These are phyloP conservation scores for Electrophaes corylata DNA, from an alignment of 2,888 invertebrate species.

Conservation along the genomic window DNA sequence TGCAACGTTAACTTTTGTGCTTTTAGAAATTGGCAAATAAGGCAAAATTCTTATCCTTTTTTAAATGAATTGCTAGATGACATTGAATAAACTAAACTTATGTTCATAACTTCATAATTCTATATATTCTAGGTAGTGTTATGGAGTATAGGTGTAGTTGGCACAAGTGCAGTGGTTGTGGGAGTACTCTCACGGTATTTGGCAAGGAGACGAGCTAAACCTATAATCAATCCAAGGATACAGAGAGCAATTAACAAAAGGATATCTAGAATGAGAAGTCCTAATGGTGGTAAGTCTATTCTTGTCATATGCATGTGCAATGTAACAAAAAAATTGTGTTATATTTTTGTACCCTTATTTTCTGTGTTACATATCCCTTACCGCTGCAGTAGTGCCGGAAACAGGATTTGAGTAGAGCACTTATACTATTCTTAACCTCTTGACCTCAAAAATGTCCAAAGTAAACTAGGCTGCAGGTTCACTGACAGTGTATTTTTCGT, in stretches of 20 bases:
- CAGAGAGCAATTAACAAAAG: conserved; percentile 84
- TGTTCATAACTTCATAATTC: neutral
- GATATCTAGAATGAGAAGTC: conserved; percentile 87
- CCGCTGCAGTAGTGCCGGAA: no score
- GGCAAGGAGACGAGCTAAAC: conserved; percentile 87
- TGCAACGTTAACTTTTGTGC: neutral
- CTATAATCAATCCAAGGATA: conserved; percentile 85
- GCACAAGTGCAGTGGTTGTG: conserved; percentile 90
- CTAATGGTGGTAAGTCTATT: conserved; percentile 83
- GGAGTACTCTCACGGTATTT: conserved; percentile 92
- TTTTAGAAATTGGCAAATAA: neutral
- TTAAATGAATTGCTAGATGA: neutral
- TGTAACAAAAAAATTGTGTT: no score
- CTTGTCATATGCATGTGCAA: no score
- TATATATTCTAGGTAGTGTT: conserved; percentile 84
- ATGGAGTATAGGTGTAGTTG: conserved; percentile 88
- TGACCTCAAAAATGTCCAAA: no score
- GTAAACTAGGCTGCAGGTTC: no score
- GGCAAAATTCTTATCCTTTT: neutral
- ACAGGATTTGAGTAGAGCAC: no score
- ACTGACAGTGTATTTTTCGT: no score
- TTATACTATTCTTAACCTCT: no score
- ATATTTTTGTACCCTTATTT: no score
- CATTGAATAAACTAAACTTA: neutral
- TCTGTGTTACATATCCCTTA: no score